Base-by-base conservation (phyloP, 2,888 invertebrate species). In the Agrochola lychnidis region DNA sequence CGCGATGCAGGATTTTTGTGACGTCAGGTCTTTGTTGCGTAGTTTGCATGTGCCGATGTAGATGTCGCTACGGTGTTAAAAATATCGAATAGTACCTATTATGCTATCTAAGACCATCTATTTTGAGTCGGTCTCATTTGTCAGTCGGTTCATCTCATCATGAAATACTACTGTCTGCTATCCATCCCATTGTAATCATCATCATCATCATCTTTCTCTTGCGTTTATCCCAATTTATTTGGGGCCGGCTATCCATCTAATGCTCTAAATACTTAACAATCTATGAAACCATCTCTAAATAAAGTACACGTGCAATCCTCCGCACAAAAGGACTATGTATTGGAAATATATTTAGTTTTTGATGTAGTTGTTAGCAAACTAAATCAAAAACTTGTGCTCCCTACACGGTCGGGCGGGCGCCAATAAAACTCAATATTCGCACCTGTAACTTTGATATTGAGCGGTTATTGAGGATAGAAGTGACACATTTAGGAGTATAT, bases 341-440 rank as follows among this genome's bases (percentile, higher is more conserved):
- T 70, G 69, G 71, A 67, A 76, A 67, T 82, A 72, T 75, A 78
- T 79, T 75, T 69, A 53, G 78, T 84, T 81, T 82, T 78, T 74
- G 76, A 69, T 82, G 79, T 81, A 73, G 83, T 86, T 76, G 83
- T 85, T 86, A 40, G 71, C 9, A 80, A 87, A 87, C 87, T 87
- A 87, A 88, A 88, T 87, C 82, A 83, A 86, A 87, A 87, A 88
- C 87, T 87, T 87, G 53, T 68, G 74, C 88, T 78, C 14, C 69
- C 67, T 48, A 30, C 63, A 42, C 71, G 12, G 70, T 61, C 73
- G 69, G 79, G 69, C 36, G 82, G 82, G 86, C 78, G 79, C 79
- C 88, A 83, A 87, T 87, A 87, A 88, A 88, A 88, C 85, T 76
- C 87, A 85, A 88, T 86, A 88, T 87, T 88, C 86, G 56, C 87